These are phyloP conservation scores for Cynoglossus semilaevis DNA, from an alignment of 2,113 vertebrate genomes.

Conservation along the genomic window DNA sequence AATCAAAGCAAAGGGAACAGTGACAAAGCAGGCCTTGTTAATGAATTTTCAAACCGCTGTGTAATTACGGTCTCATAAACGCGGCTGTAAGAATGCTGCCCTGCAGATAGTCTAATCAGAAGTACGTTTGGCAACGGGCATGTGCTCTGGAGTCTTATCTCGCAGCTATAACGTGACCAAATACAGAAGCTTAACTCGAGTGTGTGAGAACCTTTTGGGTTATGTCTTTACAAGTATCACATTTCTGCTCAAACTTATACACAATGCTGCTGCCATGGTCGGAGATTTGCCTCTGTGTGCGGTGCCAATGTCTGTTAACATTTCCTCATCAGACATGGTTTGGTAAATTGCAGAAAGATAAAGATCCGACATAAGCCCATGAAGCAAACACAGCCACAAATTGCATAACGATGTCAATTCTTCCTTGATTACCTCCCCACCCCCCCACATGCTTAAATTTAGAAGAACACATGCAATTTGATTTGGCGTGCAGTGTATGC, in stretches of 20 bases:
- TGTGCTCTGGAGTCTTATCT: no score
- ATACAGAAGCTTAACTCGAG: conserved; percentile 2
- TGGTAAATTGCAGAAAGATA: not conserved
- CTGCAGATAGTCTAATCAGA: no score
- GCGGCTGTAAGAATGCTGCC: no score
- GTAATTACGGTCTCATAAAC: no score
- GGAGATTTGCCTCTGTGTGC: not conserved
- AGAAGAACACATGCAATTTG: not conserved
- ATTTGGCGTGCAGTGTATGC: not conserved
- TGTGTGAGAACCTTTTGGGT: conserved; percentile 9
- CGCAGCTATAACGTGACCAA: no score
- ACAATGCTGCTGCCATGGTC: not conserved
- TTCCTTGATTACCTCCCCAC: not conserved
- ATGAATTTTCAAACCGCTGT: no score
- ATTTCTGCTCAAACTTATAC: conserved; percentile 4
- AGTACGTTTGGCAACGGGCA: no score
- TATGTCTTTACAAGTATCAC: not conserved
- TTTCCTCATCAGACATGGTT: conserved; percentile 1
- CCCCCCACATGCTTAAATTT: no score
- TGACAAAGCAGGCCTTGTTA: no score
- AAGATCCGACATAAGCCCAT: not conserved
- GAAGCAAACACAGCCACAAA: not conserved
- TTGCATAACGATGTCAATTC: not conserved
- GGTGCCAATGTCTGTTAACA: not conserved
- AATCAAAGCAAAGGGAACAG: no score